These are phyloP conservation scores for Tamias sibiricus DNA, from an alignment of 2,113 vertebrate genomes.

Conservation along the genomic window DNA sequence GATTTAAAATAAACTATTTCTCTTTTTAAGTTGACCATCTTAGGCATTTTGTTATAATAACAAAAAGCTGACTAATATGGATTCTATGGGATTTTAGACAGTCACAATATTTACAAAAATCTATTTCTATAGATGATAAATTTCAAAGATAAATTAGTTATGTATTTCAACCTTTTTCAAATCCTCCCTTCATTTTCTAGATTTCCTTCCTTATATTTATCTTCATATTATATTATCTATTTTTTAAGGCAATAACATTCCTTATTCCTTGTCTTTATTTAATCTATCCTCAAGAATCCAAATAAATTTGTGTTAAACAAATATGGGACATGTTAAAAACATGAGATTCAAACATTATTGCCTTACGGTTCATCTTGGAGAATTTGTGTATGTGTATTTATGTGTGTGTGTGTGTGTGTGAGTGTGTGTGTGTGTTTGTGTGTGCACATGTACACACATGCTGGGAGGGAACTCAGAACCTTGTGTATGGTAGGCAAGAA, in stretches of 20 bases:
- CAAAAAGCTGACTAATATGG: not conserved
- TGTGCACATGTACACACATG: too few species aligned
- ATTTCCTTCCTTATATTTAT: not conserved
- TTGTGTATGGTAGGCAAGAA: too few species aligned
- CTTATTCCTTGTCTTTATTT: not conserved
- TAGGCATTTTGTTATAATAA: not conserved
- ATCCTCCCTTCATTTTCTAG: not conserved
- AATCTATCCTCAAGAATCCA: slow-evolving; percentile 34
- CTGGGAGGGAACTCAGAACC: too few species aligned
- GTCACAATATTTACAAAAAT: not conserved
- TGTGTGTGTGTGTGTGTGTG: too few species aligned
- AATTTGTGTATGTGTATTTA: not conserved
- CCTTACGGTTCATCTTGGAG: not conserved
- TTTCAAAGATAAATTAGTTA: slow-evolving; percentile 20
- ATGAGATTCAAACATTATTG: not conserved
- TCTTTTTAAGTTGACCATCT: not conserved
- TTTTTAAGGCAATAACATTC: not conserved
- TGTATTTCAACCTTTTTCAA: not conserved
- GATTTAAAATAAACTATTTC: not conserved
- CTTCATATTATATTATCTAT: not conserved
- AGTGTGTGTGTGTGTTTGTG: too few species aligned
- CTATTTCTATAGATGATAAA: not conserved
- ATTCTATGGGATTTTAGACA: not conserved
- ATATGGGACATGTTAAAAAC: not conserved
- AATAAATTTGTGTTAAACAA: slow-evolving; percentile 47